Percentiles rank a stretch among this genome's conserved stretches.
phyloP scores from a whole-genome alignment of 2,888 invertebrate genomes.

The Kuschelorhynchus macadamiae region DNA sequence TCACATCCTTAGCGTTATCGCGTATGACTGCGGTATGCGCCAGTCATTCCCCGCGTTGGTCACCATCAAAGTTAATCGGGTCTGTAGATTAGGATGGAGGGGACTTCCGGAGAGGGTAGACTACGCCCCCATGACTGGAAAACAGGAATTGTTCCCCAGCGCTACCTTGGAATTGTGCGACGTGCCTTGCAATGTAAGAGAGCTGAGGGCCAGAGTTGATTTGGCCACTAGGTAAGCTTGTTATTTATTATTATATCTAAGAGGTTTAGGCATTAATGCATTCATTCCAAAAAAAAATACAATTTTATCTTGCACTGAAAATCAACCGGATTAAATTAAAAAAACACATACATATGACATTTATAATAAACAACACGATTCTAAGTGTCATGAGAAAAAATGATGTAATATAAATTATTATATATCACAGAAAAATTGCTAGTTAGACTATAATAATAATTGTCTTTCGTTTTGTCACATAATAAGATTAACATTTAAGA shows the following conservation, averaged over 20 bases:
- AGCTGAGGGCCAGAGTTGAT: slow-evolving; percentile 70
- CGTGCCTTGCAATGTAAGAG: slow-evolving; percentile 72
- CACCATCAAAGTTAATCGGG: slow-evolving; percentile 80
- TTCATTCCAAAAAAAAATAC: background rate
- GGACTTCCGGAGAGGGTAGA: slow-evolving; percentile 88
- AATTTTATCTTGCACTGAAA: no score
- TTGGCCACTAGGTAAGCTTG: slow-evolving; percentile 65
- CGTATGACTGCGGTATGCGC: slow-evolving; percentile 97
- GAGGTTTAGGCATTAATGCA: no score
- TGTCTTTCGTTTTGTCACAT: no score
- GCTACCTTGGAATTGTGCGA: slow-evolving; percentile 79
- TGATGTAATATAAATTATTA: no score
- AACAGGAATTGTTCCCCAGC: slow-evolving; percentile 84
- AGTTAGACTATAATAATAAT: no score
- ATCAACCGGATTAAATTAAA: no score
- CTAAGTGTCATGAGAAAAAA: background rate
- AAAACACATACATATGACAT: no score
- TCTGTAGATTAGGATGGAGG: slow-evolving; percentile 70
- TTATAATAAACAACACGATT: no score
- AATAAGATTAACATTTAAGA: no score
- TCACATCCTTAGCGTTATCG: slow-evolving; percentile 96
- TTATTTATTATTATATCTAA: slow-evolving; percentile 2
- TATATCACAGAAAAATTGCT: no score
- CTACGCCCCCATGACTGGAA: slow-evolving; percentile 87
- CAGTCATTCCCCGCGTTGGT: slow-evolving; percentile 95